Evolutionary conservation across 2,888 invertebrate genomes (phyloP), one percentile per base, ranked within the genome.

Genomic region (Andrena dorsata): DNA sequence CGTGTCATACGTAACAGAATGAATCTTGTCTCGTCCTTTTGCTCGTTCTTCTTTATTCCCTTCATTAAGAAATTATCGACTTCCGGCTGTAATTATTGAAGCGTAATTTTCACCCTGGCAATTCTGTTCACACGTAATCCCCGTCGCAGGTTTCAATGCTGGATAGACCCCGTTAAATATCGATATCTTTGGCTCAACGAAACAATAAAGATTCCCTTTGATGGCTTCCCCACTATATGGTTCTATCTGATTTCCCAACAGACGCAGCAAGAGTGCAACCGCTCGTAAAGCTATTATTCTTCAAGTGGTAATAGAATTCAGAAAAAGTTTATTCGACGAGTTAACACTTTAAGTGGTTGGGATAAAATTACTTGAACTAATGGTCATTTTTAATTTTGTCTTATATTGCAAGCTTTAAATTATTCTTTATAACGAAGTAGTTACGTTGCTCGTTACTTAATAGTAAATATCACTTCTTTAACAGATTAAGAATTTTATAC

Each of bases 171-270:
- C 28, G 35, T 74, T 77, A 77, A 66, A 74, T 66, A 74, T 77
- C 74, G 77, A 74, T 58, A 49, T 51, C 65, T 51, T 47, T 20
- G 20, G 23, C 41, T 8, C 20, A 30, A 60, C 28, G 65, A 66
- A 74, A 51, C 60, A 60, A 74, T 74, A 66, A 65, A 77, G 51
- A 60, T 77, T 74, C 60, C 64, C 47, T 71, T 76, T 56, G 32
- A 74, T 58, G 32, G 58, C 20, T 73, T 58, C 26, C 6, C 47
- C 47, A 32, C 26, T 32, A 64, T 47, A 13, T 8, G 56, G 47
- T 72, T 72, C 58, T 58, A 53, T 74, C 76, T 76, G 74, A 76
- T 76, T 76, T 76, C 76, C 76, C 76, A 76, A 60, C n/a, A 76
- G 76, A 35, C 76, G 20, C 47, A 10, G 47, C 28, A 49, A 49